Conservation (phyloP, 2,113 vertebrate species). For the Poicephalus meyeri region DNA sequence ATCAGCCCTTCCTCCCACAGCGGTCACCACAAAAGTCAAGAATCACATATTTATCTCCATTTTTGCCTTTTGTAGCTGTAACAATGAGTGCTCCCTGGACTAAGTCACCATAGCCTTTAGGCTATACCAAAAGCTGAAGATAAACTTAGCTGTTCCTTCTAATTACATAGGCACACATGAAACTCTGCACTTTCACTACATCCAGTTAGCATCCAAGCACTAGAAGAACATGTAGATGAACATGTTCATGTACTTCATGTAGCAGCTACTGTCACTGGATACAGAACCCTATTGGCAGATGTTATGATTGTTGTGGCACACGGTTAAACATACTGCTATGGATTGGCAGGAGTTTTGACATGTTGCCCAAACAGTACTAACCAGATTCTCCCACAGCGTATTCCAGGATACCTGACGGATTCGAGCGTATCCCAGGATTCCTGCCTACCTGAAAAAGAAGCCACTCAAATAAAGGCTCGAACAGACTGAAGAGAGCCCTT, state of each 20-base stretch:
- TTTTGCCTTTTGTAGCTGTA: not conserved
- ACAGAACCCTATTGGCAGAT: not conserved
- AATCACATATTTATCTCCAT: not conserved
- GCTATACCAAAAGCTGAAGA: not conserved
- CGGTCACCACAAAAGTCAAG: not conserved
- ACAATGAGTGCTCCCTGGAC: not conserved
- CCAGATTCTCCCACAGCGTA: not conserved
- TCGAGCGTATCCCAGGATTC: not conserved
- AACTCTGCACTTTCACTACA: not conserved
- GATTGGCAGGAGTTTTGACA: not conserved
- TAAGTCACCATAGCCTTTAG: not conserved
- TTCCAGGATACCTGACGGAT: not conserved
- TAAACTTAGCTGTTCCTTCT: not conserved
- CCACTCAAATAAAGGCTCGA: not conserved
- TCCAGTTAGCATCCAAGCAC: fast-evolving
- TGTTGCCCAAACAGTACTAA: not conserved
- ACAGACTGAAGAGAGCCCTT: fast-evolving
- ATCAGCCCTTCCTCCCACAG: not conserved
- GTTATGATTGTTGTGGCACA: not conserved
- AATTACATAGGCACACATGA: fast-evolving
- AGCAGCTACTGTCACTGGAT: not conserved
- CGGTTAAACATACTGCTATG: not conserved
- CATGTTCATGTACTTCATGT: fast-evolving
- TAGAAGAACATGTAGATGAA: fast-evolving
- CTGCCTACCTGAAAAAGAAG: not conserved